Percentiles rank a stretch among this genome's conserved stretches.
phyloP scores from a whole-genome alignment of 2,113 vertebrate species.

The Crypturellus undulatus region DNA sequence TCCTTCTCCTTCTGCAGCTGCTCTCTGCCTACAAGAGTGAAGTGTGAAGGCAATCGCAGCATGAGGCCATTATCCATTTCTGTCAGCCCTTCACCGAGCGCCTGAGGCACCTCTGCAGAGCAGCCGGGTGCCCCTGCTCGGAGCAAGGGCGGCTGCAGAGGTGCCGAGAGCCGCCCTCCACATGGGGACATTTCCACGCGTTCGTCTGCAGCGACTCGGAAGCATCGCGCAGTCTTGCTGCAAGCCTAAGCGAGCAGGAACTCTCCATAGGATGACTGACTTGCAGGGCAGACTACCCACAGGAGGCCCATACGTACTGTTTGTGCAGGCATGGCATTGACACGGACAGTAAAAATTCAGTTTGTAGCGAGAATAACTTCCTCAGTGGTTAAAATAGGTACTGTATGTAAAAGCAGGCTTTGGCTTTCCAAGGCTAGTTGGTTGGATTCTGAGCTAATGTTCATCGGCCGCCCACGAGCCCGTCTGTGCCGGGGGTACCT shows the following conservation, averaged over 20 bases:
- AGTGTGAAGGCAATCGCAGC: background rate
- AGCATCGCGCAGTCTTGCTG: background rate
- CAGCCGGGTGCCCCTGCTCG: background rate
- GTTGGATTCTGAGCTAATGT: background rate
- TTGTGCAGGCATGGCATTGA: background rate
- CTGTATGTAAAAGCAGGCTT: background rate
- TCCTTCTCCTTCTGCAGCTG: constrained; percentile 76
- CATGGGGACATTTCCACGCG: background rate
- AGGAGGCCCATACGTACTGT: rapidly evolving
- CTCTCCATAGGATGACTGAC: background rate
- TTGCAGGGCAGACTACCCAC: background rate
- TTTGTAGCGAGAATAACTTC: background rate
- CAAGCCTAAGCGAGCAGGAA: background rate
- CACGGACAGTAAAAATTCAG: background rate
- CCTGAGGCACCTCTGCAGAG: background rate
- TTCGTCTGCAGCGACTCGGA: background rate
- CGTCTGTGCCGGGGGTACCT: background rate
- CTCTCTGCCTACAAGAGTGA: constrained; percentile 67
- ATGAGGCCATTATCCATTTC: background rate
- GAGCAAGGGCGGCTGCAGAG: background rate
- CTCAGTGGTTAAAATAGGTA: background rate
- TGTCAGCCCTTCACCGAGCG: background rate
- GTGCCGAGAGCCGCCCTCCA: too few relatives aligned
- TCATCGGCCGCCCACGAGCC: background rate
- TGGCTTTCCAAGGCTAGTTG: background rate